Evolutionary conservation across 2,797 vertebrate species (phyloP), one percentile per base, ranked within the genome.

Genomic region (Ispidina lecontei): DNA sequence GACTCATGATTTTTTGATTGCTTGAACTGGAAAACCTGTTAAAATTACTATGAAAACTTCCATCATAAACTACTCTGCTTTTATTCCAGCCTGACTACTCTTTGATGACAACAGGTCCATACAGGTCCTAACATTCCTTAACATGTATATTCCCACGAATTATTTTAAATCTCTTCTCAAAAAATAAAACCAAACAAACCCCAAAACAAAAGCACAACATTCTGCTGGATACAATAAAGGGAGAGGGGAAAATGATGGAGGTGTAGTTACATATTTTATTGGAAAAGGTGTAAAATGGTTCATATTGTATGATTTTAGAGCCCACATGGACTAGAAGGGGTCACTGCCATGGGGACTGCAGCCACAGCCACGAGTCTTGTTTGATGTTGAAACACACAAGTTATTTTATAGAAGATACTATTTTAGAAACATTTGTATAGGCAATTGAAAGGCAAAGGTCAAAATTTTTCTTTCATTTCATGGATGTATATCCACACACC

Each of bases 381-480:
- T 81, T 95, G 88, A 90, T 71, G 81, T 60, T 3, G 2, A 91
- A 87, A 85, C 58, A 74, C 8, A 3, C 65, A 83, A 41, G 13
- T 83, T 89, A 90, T 89, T 95, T 94, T 89, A 41, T 84, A 31
- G 26, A 77, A 82, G 46, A 90, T 51, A 39, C 31, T 74, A 25
- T 91, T 94, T 91, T 80, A 90, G 69, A 31, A 78, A 78, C 84
- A 41, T 90, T 94, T 87, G 75, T 81, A 39, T 44, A 84, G 78
- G 88, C 69, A 92, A 81, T 69, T 59, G 65, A 49, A 91, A 94
- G 86, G 84, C 86, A 83, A 90, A 96, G 78, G 59, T 86, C 86
- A 89, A 72, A 26, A 44, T 75, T 89, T 94, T 91, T 74, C 72
- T 75, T 79, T 64, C 52, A 28, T 25, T 51, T 79, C 49, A 22